Evolutionary conservation across 1,140 invertebrate genomes (phyloP).

Genomic region (Copidosoma floridanum): DNA sequence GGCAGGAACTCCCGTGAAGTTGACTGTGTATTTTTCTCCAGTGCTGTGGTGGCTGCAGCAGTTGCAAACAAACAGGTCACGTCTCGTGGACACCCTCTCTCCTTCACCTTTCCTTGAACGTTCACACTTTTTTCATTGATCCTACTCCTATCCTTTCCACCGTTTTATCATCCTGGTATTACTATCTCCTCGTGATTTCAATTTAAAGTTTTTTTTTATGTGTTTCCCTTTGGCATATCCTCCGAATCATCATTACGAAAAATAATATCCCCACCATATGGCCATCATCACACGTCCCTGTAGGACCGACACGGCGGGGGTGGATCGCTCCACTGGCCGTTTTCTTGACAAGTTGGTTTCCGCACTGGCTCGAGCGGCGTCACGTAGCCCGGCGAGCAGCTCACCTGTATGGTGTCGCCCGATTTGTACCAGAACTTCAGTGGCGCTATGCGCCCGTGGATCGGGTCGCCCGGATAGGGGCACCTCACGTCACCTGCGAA

Average conservation of each 20-base stretch:
- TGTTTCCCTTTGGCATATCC: too few species aligned
- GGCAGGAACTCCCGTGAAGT: constrained; percentile 11
- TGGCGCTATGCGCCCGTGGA: constrained; percentile 68
- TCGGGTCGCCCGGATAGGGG: constrained; percentile 71
- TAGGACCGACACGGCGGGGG: constrained; percentile 56
- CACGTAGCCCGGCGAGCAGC: constrained; percentile 69
- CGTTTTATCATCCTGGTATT: too few species aligned
- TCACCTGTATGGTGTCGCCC: constrained; percentile 70
- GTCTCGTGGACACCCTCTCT: background rate
- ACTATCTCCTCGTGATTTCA: too few species aligned
- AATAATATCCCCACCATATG: too few species aligned
- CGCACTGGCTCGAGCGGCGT: constrained; percentile 51
- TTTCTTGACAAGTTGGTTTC: constrained; percentile 51
- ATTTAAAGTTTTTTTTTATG: too few species aligned
- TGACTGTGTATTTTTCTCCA: constrained; percentile 17
- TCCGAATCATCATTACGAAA: too few species aligned
- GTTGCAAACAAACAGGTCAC: constrained; percentile 8
- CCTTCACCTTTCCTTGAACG: background rate
- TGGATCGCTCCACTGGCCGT: constrained; percentile 54
- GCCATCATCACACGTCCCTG: constrained; percentile 52
- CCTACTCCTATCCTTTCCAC: too few species aligned
- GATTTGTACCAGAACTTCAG: constrained; percentile 77
- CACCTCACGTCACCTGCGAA: constrained; percentile 70
- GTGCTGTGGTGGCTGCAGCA: background rate
- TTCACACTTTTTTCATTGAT: background rate